Base-by-base conservation (phyloP, 1,140 invertebrate species). In the Whitmania pigra region DNA sequence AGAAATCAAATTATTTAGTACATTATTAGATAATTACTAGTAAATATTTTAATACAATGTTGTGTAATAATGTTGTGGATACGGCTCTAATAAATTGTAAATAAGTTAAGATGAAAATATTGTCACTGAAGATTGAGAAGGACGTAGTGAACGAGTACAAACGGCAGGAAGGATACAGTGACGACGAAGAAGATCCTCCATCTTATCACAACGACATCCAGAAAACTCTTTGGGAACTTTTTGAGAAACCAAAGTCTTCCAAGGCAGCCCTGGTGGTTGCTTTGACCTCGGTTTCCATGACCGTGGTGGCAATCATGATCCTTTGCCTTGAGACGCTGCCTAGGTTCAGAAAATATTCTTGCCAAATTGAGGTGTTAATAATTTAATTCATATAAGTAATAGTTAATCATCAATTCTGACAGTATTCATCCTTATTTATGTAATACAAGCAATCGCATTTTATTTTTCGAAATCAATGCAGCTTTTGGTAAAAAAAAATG, bases 181-280 rank as follows among this genome's bases (percentile, higher is more conserved):
- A 77, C 53, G 77, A 81, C 27, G 76, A 77, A 72, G 76, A 77
- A 9, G 72, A 77, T 54, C 73, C 80, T 31, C 81, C 81, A 20
- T 3, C 11, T 22, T 31, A 63, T 7, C 76, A 78, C 20, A 77
- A 79, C 53, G 75, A 74, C 17, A 73, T 76, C 57, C 75, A 78
- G 73, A 74, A 78, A 68, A 77, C 76, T 75, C 74, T 83, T 0
- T 83, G 82, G 82, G 78, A 80, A 76, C 68, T 82, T 7, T 79
- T 83, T 76, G 82, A 82, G 73, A 80, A 81, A 74, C 80, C 82
- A 0, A 80, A 83, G 66, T 80, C 80, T 18, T 82, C 80, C 27
- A 74, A 73, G 18, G 29, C 74, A 5, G 81, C 81, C 25, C 81
- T 80, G 74, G 75, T 78, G 71, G 77, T 82, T 1, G 81, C 78